Base-by-base conservation (phyloP, 2,888 invertebrate species). In the Aphidoletes aphidimyza region DNA sequence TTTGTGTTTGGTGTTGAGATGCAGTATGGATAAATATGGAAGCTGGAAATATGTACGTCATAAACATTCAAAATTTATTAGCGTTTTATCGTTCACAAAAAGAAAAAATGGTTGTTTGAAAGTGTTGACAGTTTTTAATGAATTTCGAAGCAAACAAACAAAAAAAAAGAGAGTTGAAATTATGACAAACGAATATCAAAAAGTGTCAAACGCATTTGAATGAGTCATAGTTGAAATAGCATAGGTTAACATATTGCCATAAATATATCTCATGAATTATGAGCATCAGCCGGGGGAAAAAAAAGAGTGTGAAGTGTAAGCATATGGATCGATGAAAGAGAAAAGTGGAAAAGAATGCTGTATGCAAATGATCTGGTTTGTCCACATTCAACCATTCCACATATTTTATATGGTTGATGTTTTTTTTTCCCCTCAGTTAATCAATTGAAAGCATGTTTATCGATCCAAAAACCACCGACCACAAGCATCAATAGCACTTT, bases 21-120 rank as follows among this genome's bases (percentile, higher is more conserved):
- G n/a, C 8, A 22, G n/a, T 30, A 69, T 69, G 47, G 39, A 39
- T 39, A 8, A 2, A n/a, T 22, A 54, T 54, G 22, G n/a, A 22
- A 54, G 22, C 3, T 54, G 22, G 22, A 69, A 69, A 69, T 69
- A 69, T 34, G 69, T 2, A 14, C 30, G 34, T 34, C 69, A 69
- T 69, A 69, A 69, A 69, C 34, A 69, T 30, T 69, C 69, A 69
- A 26, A 69, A 69, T 69, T 69, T 69, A 69, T 69, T 69, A 14
- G 69, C 69, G 30, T 69, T 30, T 69, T 30, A 30, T 69, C 69
- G n/a, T n/a, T n/a, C n/a, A n/a, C n/a, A n/a, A n/a, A n/a, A n/a
- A 69, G 3, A 30, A 22, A 30, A 6, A 54, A 54, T 11, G 1
- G 8, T 54, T 30, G 26, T 69, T 30, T 30, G n/a, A n/a, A 69